Conservation (phyloP, 2,113 vertebrate species). For the Aptenodytes patagonicus region DNA sequence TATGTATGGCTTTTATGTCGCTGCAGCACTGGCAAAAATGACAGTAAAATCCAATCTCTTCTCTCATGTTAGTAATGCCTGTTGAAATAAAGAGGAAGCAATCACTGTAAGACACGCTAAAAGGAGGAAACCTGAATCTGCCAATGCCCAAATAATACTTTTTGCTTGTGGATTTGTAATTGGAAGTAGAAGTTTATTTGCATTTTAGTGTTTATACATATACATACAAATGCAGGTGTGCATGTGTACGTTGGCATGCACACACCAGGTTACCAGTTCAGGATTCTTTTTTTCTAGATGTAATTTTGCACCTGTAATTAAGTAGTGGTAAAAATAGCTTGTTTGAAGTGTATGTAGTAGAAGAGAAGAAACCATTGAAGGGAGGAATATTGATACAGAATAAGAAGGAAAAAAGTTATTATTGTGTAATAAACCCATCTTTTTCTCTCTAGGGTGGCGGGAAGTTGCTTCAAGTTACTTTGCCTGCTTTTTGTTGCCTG, state of each 20-base stretch:
- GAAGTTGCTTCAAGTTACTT: not conserved
- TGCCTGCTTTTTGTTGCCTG: not conserved
- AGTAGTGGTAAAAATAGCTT: not conserved
- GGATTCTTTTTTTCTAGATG: not conserved
- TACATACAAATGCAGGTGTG: not conserved
- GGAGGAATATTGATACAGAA: not conserved
- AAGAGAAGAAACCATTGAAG: not conserved
- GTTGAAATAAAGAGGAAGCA: not conserved
- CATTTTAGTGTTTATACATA: not conserved
- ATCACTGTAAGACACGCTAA: not conserved
- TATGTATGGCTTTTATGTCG: not conserved
- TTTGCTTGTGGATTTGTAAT: not conserved
- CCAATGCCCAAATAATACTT: not conserved
- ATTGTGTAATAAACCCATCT: not conserved
- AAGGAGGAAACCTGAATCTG: not conserved
- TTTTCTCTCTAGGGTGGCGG: not conserved
- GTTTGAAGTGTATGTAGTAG: rapidly evolving
- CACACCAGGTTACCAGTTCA: not conserved
- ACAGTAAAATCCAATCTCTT: not conserved
- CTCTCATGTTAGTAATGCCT: not conserved
- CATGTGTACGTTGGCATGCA: not conserved
- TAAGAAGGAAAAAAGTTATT: not conserved
- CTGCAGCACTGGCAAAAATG: not conserved
- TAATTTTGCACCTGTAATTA: not conserved
- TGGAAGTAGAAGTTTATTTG: not conserved